Percentiles rank a stretch among this genome's conserved stretches.
Conservation (phyloP, 2,888 invertebrate species). For the Cryptophagus acutangulus region DNA sequence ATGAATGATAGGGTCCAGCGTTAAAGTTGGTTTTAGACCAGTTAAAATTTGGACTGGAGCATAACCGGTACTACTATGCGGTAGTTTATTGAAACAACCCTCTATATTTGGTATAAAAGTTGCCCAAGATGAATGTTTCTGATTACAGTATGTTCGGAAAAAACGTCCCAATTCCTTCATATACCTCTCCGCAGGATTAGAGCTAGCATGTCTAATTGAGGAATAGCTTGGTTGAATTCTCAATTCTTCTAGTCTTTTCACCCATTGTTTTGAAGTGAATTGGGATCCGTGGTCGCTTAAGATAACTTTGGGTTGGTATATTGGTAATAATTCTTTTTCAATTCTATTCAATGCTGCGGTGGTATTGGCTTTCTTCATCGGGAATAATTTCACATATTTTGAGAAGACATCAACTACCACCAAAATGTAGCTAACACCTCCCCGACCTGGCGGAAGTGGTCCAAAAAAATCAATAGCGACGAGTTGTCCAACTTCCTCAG, state of each 20-base stretch:
- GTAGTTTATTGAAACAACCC: conserved; percentile 1
- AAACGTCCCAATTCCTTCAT: conserved; percentile 9
- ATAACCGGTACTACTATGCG: not conserved
- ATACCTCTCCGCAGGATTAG: conserved; percentile 3
- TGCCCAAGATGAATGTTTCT: conserved; percentile 5
- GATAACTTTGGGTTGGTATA: not conserved
- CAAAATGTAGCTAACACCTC: conserved; percentile 21
- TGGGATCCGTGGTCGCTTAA: conserved; percentile 9
- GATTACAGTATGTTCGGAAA: conserved; percentile 6
- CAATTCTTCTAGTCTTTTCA: not conserved
- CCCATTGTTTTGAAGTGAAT: conserved; percentile 17
- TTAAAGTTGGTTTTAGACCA: not conserved
- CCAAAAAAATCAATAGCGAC: conserved; percentile 11
- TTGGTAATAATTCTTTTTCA: not conserved
- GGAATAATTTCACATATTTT: conserved; percentile 26
- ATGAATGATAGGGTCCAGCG: not conserved
- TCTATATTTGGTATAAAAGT: not conserved
- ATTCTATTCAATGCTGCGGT: not conserved
- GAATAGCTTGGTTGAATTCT: conserved; percentile 5
- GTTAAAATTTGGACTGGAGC: not conserved
- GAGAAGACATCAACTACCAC: conserved; percentile 27
- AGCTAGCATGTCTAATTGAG: conserved; percentile 4
- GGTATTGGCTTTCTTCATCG: conserved; percentile 20
- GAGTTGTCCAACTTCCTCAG: not conserved
- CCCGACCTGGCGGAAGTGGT: conserved; percentile 18